These are phyloP conservation scores for Molorchus minor DNA, from an alignment of 2,888 invertebrate species.

Conservation along the genomic window DNA sequence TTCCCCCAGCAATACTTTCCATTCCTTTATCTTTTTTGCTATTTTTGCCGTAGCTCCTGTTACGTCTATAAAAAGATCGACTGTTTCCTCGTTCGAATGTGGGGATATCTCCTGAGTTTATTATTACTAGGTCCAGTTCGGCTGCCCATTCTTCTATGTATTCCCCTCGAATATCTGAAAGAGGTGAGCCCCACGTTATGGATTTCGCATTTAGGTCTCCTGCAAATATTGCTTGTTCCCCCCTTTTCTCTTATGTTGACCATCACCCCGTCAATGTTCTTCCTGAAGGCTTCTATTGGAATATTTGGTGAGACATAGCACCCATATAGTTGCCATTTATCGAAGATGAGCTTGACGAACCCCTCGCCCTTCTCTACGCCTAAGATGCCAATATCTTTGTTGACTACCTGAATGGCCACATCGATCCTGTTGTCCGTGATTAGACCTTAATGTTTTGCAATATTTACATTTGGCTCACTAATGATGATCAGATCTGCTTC, in stretches of 20 bases:
- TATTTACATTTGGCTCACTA: slow-evolving; percentile 17
- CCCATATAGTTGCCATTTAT: slow-evolving; percentile 15
- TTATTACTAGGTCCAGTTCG: not conserved
- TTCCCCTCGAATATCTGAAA: slow-evolving; percentile 6
- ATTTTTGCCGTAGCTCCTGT: not conserved
- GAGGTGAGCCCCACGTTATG: slow-evolving; percentile 13
- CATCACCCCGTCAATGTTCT: not conserved
- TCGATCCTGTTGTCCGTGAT: slow-evolving; percentile 1
- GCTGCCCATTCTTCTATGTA: slow-evolving; percentile 6
- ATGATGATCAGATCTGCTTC: slow-evolving; percentile 14
- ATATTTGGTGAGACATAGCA: not conserved
- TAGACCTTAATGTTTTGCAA: not conserved
- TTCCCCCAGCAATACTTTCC: not conserved
- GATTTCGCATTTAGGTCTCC: slow-evolving; percentile 25
- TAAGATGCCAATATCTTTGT: not conserved
- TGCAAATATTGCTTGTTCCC: not conserved
- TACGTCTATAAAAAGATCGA: not conserved
- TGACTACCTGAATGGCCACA: not conserved
- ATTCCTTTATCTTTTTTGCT: not conserved
- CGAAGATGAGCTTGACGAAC: slow-evolving; percentile 21
- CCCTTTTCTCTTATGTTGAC: not conserved
- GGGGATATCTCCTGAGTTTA: slow-evolving; percentile 3
- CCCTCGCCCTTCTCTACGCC: slow-evolving; percentile 1
- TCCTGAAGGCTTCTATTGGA: not conserved
- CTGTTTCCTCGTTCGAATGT: slow-evolving; percentile 1